Evolutionary conservation across 1,140 invertebrate species (phyloP).

Genomic region (Drosophila ogumai): DNA sequence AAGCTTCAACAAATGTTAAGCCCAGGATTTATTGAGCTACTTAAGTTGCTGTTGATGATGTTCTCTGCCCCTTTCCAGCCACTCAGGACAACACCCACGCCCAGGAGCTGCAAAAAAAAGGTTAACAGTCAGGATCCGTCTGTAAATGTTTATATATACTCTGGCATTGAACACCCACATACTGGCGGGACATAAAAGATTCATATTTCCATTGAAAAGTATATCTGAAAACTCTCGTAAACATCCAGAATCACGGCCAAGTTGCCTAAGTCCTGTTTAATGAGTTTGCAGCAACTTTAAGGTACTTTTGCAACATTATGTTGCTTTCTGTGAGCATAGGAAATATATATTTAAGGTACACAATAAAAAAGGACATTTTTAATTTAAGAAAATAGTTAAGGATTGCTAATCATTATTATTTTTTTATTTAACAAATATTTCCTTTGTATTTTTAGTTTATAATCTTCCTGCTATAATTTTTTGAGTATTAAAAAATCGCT

Average conservation of each 20-base stretch:
- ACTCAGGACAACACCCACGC: conserved; percentile 15
- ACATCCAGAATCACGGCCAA: conserved; percentile 13
- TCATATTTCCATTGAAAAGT: conserved; percentile 42
- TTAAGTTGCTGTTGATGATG: conserved; percentile 78
- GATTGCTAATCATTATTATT: too few relatives aligned
- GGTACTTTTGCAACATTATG: conserved; percentile 2
- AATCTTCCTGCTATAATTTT: background rate
- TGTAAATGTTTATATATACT: background rate
- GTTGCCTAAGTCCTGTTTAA: conserved; percentile 35
- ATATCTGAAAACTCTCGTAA: conserved; percentile 36
- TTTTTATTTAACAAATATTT: background rate
- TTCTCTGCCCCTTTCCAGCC: conserved; percentile 19
- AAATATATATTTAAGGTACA: background rate
- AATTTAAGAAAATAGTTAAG: background rate
- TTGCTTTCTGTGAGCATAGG: background rate
- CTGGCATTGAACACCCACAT: conserved; percentile 25
- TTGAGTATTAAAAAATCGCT: too few relatives aligned
- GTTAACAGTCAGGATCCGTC: conserved; percentile 43
- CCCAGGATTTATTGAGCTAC: conserved; percentile 81
- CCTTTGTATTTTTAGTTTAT: background rate
- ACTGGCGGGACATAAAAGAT: conserved; percentile 22
- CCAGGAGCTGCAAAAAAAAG: conserved; percentile 38
- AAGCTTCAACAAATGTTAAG: conserved; percentile 79
- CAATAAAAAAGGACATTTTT: background rate
- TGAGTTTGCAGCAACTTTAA: conserved; percentile 39